Evolutionary conservation across 2,113 vertebrate species (phyloP).

Genomic region (Scolopax mira): DNA sequence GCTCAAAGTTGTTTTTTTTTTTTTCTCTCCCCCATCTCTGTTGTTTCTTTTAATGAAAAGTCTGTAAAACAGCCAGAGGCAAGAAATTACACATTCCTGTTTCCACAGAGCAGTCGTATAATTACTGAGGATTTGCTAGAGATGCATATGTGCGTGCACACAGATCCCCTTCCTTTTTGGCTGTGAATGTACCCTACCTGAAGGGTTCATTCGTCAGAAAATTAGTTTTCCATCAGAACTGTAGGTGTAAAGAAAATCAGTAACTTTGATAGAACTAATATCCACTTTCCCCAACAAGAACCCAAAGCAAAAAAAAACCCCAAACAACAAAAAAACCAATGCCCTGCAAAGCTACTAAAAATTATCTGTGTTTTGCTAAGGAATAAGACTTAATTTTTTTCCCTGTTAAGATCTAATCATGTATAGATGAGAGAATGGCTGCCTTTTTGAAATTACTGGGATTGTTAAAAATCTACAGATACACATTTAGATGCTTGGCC

Average conservation of each 20-base stretch:
- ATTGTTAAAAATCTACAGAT: not conserved
- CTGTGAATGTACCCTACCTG: not conserved
- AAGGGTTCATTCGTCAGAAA: not conserved
- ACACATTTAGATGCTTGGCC: not conserved
- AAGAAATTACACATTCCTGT: not conserved
- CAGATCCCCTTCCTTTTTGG: not conserved
- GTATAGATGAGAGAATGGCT: not conserved
- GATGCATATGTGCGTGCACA: rapidly evolving
- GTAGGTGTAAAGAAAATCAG: not conserved
- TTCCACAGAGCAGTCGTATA: not conserved
- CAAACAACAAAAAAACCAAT: not conserved
- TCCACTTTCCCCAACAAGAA: rapidly evolving
- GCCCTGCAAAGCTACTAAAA: not conserved
- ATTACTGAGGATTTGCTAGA: not conserved
- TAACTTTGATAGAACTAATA: not conserved
- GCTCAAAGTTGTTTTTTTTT: not conserved
- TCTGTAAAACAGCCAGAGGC: not conserved
- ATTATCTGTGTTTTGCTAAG: not conserved
- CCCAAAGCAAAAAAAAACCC: rapidly evolving
- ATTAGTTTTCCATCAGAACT: not conserved
- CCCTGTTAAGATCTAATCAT: not conserved
- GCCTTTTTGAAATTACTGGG: not conserved
- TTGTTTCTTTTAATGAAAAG: not conserved
- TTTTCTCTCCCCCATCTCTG: not conserved
- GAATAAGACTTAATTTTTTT: not conserved